Evolutionary conservation across 2,113 vertebrate species (phyloP).

Genomic region (Hyperopisus bebe): DNA sequence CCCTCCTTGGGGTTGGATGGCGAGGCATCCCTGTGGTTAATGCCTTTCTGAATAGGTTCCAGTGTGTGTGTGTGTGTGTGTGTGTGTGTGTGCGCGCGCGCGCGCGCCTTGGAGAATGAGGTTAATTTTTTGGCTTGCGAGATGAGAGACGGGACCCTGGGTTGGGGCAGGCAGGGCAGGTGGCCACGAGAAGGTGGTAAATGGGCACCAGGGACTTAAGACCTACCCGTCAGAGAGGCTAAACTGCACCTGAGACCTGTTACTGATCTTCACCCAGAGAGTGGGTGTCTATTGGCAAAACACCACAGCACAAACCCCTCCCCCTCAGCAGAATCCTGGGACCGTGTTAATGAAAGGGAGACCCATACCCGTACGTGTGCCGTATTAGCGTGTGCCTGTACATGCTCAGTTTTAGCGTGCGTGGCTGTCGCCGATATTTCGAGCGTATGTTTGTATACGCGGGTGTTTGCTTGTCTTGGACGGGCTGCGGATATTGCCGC

Average conservation of each 20-base stretch:
- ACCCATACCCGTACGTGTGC: neutral
- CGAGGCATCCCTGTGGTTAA: neutral
- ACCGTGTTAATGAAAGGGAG: neutral
- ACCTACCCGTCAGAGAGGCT: neutral
- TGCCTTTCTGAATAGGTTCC: neutral
- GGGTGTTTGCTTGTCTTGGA: neutral
- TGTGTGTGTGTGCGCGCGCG: no score
- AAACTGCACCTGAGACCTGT: neutral
- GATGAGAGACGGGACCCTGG: neutral
- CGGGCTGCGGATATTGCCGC: neutral
- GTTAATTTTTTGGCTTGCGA: neutral
- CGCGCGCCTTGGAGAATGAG: neutral
- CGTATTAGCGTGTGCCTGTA: neutral
- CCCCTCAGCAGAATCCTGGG: neutral
- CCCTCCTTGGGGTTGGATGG: neutral
- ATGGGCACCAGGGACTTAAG: neutral
- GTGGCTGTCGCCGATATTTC: neutral
- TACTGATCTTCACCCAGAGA: neutral
- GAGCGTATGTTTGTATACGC: neutral
- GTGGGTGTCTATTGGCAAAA: neutral
- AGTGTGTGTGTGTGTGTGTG: neutral
- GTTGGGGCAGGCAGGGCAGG: neutral
- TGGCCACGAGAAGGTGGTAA: neutral
- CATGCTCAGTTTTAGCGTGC: neutral
- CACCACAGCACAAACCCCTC: neutral